These are phyloP conservation scores for Sebastes jordani DNA, from an alignment of 2,797 vertebrate species.

Conservation along the genomic window DNA sequence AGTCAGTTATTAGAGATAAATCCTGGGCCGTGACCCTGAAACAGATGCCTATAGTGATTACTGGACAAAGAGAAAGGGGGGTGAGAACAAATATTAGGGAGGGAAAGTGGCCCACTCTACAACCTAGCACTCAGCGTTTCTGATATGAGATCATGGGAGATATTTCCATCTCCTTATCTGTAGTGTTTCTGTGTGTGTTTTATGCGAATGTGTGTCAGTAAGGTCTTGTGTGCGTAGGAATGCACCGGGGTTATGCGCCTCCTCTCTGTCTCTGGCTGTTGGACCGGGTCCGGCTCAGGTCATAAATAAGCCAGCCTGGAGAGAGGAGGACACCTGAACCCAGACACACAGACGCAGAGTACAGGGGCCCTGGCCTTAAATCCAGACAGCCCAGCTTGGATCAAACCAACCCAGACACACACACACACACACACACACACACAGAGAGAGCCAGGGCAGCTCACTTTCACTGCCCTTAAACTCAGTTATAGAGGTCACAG, in stretches of 20 bases:
- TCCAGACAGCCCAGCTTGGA: slow-evolving; percentile 52
- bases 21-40: background rate
- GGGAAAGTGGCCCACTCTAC: slow-evolving; percentile 15
- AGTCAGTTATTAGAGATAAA: background rate
- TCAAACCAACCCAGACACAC: slow-evolving; percentile 33
- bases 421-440: background rate
- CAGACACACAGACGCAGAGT: slow-evolving; percentile 57
- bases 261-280: slow-evolving; percentile 42
- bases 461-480: slow-evolving; percentile 57
- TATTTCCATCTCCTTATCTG: slow-evolving; percentile 68
- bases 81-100: slow-evolving; percentile 1
- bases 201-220: slow-evolving; percentile 38
- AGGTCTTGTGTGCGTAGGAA: slow-evolving; percentile 51
- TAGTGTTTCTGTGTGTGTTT: slow-evolving; percentile 24
- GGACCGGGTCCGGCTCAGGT: slow-evolving; percentile 47
- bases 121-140: slow-evolving; percentile 26
- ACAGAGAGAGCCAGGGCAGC: background rate
- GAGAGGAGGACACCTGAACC: slow-evolving; percentile 64
- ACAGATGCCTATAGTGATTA: background rate
- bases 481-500: slow-evolving; percentile 49
- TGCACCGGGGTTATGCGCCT: slow-evolving; percentile 28
- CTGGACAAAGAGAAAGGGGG: background rate
- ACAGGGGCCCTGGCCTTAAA: slow-evolving; percentile 47
- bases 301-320: slow-evolving; percentile 74
- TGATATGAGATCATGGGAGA: slow-evolving; percentile 60